Base-by-base conservation (phyloP, 2,888 invertebrate species). In the Synergus japonicus region DNA sequence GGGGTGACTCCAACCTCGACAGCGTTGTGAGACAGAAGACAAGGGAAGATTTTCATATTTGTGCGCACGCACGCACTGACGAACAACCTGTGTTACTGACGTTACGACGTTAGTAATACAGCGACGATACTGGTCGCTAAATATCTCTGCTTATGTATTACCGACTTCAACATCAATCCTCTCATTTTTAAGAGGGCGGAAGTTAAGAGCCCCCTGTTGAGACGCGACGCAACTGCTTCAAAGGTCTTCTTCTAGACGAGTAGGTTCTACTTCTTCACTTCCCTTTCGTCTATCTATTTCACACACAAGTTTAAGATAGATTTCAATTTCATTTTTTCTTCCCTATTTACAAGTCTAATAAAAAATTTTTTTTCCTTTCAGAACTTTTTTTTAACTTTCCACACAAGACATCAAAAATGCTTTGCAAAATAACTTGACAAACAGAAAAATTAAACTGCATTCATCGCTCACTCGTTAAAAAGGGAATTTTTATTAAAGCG, bases 141-240 rank as follows among this genome's bases (percentile, higher is more conserved):
- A 83, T 81, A 83, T 86, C 81, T 37, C 37, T 37, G 37, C 37
- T 37, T 46, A 18, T 76, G 18, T 64, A 54, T 46, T 78, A 41
- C 64, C 64, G 64, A 41, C 65, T 78, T 67, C 64, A 81, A 67
- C 41, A 81, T 78, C 80, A 83, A 80, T 82, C 83, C 83, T 37
- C 81, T 78, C 41, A 54, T 79, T 84, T 85, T 83, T 84, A 80
- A 82, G 79, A 82, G 79, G 83, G 81, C 79, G 82, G 76, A 80
- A 83, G 85, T 86, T 84, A 83, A 90, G 89, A 84, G 84, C 84
- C 81, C 87, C 86, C 87, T 90, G 87, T 88, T 88, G 89, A 90
- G 90, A 90, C 89, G 85, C 86, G 87, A 87, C 89, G 85, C 88
- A 88, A 87, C 87, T 85, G 85, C 86, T 85, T 83, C 81, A 83